Evolutionary conservation across 2,113 vertebrate genomes (phyloP).

Genomic region (Hucho hucho): DNA sequence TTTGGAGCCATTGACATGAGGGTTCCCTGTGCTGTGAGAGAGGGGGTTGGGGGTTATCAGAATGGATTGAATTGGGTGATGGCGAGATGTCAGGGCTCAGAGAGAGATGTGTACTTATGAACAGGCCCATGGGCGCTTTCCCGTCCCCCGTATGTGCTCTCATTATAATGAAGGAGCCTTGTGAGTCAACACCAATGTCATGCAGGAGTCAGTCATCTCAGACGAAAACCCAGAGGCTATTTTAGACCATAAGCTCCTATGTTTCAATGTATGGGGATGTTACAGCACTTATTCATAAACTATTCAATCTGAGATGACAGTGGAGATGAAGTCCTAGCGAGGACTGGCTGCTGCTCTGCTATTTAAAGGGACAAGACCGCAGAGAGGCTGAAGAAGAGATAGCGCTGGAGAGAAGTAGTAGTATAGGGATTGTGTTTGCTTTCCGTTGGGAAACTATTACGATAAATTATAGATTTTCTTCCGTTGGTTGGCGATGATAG

Average conservation of each 20-base stretch:
- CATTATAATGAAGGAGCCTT: conserved; percentile 69
- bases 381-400: conserved; percentile 10
- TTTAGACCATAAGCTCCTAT: conserved; percentile 54
- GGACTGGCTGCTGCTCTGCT: conserved; percentile 8
- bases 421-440: conserved; percentile 23
- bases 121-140: conserved; percentile 55
- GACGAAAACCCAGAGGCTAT: conserved; percentile 53
- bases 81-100: conserved; percentile 64
- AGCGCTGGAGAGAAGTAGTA: conserved; percentile 31
- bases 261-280: conserved; percentile 36
- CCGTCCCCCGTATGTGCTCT: conserved; percentile 60
- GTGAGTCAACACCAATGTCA: conserved; percentile 66
- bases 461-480: conserved; percentile 61
- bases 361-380: conserved; percentile 4
- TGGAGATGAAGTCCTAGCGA: conserved; percentile 6
- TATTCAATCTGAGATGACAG: conserved; percentile 33
- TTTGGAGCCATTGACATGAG: conserved; percentile 43
- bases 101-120: conserved; percentile 66
- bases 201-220: conserved; percentile 60
- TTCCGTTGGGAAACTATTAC: conserved; percentile 50
- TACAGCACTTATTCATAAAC: conserved; percentile 38
- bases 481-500: conserved; percentile 45
- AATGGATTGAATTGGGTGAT: conserved; percentile 50
- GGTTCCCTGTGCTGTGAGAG: conserved; percentile 43
- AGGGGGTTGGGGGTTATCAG: conserved; percentile 56